phyloP scores from a whole-genome alignment of 2,797 vertebrate genomes.

The Syngnathus rostellatus region DNA sequence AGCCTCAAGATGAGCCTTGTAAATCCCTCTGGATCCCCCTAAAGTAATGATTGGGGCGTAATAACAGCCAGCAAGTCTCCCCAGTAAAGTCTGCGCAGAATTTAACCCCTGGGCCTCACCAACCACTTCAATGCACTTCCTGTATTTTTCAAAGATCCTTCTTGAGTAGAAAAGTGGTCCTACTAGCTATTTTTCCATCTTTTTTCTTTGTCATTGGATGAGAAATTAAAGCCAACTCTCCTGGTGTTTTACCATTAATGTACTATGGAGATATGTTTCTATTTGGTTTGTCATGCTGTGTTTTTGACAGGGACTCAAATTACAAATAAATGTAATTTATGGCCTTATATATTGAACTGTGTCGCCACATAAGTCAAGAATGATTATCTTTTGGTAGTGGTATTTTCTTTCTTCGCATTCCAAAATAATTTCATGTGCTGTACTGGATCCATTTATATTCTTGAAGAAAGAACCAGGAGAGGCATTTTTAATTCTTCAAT shows the following conservation, averaged over 20 bases:
- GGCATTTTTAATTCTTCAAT: neutral
- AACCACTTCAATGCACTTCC: constrained; percentile 12
- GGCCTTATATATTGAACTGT: neutral
- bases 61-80: constrained; percentile 45
- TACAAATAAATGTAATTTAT: neutral
- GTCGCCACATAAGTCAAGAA: neutral
- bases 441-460: neutral
- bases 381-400: constrained; percentile 14
- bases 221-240: neutral
- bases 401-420: constrained; percentile 3
- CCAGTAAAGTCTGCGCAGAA: constrained; percentile 29
- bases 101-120: constrained; percentile 19
- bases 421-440: neutral
- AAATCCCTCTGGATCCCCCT: constrained; percentile 45
- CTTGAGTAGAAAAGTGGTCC: neutral
- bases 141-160: neutral
- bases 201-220: neutral
- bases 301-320: neutral
- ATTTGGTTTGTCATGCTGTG: neutral
- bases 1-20: constrained; percentile 34
- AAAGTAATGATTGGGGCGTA: constrained; percentile 40
- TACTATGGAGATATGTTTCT: neutral
- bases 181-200: neutral
- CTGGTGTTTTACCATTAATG: neutral
- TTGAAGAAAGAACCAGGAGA: neutral